Percentiles rank a stretch among this genome's conserved stretches.
phyloP scores from a whole-genome alignment of 2,113 vertebrate species.

The Cyprinodon variegatus region DNA sequence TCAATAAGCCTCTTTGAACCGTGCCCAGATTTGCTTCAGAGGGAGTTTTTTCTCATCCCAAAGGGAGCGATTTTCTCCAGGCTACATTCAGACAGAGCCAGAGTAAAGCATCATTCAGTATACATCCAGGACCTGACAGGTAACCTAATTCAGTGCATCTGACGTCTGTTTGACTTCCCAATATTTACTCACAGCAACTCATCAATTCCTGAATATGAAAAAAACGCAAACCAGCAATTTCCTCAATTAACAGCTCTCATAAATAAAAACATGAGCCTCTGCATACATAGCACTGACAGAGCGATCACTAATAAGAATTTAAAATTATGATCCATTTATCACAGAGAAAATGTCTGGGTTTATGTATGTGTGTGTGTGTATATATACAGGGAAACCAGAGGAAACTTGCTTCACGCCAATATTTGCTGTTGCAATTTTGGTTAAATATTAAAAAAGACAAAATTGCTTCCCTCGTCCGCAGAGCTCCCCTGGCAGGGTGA shows the following conservation, averaged over 20 bases:
- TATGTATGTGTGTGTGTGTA: slow-evolving; percentile 24
- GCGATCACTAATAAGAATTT: slow-evolving; percentile 53
- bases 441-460: slow-evolving; percentile 73
- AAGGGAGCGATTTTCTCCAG: slow-evolving; percentile 47
- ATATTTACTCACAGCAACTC: slow-evolving; percentile 67
- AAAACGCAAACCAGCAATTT: slow-evolving; percentile 67
- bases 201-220: slow-evolving; percentile 48
- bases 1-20: slow-evolving; percentile 22
- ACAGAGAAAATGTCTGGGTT: slow-evolving; percentile 51
- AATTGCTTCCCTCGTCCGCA: slow-evolving; percentile 71
- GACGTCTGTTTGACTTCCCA: slow-evolving; percentile 47
- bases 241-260: slow-evolving; percentile 54
- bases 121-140: slow-evolving; percentile 57
- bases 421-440: slow-evolving; percentile 73
- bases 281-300: slow-evolving; percentile 58
- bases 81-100: slow-evolving; percentile 38
- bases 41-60: slow-evolving; percentile 22
- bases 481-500: slow-evolving; percentile 50
- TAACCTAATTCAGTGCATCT: slow-evolving; percentile 40
- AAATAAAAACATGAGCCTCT: slow-evolving; percentile 53
- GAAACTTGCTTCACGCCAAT: slow-evolving; percentile 69
- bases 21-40: slow-evolving; percentile 28
- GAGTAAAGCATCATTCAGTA: slow-evolving; percentile 43
- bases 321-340: slow-evolving; percentile 69
- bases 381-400: slow-evolving; percentile 61